Evolutionary conservation across 2,888 invertebrate species (phyloP).

Genomic region (Sussaba pulchella): DNA sequence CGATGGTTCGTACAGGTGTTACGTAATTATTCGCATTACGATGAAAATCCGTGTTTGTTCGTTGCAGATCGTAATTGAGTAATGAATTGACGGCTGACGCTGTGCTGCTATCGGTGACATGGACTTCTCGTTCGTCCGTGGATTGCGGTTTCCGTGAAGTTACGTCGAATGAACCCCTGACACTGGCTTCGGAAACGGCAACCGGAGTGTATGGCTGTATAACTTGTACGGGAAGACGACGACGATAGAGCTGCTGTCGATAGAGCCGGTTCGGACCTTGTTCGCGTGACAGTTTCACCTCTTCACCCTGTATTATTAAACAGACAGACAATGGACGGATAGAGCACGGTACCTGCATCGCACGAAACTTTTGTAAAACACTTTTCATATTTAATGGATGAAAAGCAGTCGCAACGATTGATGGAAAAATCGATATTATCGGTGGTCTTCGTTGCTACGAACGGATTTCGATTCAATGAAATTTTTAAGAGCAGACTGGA

Average conservation of each 20-base stretch:
- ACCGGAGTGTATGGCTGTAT: conserved; percentile 50
- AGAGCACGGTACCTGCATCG: not conserved
- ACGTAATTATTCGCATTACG: conserved; percentile 63
- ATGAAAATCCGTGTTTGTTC: conserved; percentile 23
- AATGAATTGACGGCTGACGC: conserved; percentile 45
- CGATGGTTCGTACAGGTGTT: conserved; percentile 25
- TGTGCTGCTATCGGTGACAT: not conserved
- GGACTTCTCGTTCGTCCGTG: conserved; percentile 21
- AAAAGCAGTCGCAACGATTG: not conserved
- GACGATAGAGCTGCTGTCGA: conserved; percentile 38
- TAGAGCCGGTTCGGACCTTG: conserved; percentile 33
- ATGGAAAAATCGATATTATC: not conserved
- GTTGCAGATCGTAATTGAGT: conserved; percentile 44
- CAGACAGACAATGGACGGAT: not conserved
- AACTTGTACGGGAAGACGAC: conserved; percentile 50
- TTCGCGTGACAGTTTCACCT: conserved; percentile 49
- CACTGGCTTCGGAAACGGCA: not conserved
- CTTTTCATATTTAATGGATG: conserved; percentile 2
- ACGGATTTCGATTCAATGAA: conserved; percentile 7
- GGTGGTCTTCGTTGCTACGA: too few relatives aligned
- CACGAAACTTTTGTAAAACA: not conserved
- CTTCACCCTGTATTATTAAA: conserved; percentile 51
- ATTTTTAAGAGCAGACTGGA: not conserved
- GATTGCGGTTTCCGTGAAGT: conserved; percentile 31
- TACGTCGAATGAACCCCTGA: not conserved